These are phyloP conservation scores for Agrotis ipsilon DNA, from an alignment of 2,888 invertebrate species.

Conservation along the genomic window DNA sequence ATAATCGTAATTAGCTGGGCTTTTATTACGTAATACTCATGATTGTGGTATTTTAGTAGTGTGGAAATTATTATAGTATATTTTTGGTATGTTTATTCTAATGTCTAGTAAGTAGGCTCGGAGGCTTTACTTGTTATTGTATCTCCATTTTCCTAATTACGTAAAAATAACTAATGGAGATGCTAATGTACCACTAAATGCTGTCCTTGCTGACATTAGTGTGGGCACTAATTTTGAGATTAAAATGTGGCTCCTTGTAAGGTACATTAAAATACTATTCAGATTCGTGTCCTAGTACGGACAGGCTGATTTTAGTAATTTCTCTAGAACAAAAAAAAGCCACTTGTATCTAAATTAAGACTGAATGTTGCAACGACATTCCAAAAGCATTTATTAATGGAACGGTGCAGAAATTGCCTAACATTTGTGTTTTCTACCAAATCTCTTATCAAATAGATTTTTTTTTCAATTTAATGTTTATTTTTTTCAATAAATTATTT, in stretches of 20 bases:
- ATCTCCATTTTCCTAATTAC: constrained; percentile 4
- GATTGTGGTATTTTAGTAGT: constrained; percentile 30
- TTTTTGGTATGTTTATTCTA: constrained; percentile 31
- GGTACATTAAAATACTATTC: background rate
- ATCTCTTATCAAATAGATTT: constrained; percentile 1
- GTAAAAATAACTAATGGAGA: constrained; percentile 10
- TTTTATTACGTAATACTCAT: constrained; percentile 60
- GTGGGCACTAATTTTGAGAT: constrained; percentile 3
- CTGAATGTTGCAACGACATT: constrained; percentile 78
- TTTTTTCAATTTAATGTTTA: background rate
- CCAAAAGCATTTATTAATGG: constrained; percentile 76
- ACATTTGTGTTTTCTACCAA: constrained; percentile 15
- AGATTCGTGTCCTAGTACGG: background rate
- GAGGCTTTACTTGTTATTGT: constrained; percentile 13
- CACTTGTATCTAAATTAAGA: constrained; percentile 50
- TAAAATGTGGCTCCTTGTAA: background rate
- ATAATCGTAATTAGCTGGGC: constrained; percentile 56
- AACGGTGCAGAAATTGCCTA: constrained; percentile 25
- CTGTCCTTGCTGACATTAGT: background rate
- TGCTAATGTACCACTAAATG: constrained; percentile 5
- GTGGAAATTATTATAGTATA: constrained; percentile 26
- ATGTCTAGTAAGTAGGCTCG: background rate
- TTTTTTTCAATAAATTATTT: background rate
- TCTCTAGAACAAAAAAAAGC: constrained; percentile 17
- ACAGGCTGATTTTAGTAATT: background rate